phyloP scores from a whole-genome alignment of 2,113 vertebrate species.

The Mustelus asterias region DNA sequence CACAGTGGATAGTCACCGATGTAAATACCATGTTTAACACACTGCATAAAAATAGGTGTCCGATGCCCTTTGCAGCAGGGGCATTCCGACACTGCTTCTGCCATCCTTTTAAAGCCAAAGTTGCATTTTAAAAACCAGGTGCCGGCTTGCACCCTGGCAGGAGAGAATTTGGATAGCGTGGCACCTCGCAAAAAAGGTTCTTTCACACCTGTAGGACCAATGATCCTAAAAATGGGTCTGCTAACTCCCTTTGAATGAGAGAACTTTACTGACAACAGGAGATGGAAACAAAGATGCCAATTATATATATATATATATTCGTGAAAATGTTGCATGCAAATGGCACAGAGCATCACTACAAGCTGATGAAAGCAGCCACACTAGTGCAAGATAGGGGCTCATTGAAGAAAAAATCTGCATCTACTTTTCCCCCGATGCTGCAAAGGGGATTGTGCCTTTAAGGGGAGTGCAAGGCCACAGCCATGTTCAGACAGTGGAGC shows the following conservation, averaged over 20 bases:
- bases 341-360: background rate
- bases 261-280: background rate
- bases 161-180: background rate
- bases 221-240: background rate
- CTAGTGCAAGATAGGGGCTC: too few species aligned
- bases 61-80: background rate
- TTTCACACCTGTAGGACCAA: background rate
- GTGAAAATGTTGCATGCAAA: background rate
- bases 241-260: background rate
- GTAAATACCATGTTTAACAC: background rate
- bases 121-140: background rate
- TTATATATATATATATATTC: too few species aligned
- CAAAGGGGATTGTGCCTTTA: background rate
- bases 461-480: background rate
- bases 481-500: background rate
- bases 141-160: too few species aligned
- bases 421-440: background rate
- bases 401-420: background rate
- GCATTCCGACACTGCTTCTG: background rate
- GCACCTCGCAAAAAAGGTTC: background rate
- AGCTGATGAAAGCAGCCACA: background rate
- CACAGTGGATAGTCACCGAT: background rate
- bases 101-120: background rate
- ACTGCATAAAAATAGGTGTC: background rate
- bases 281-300: background rate